Percentiles rank a stretch among this genome's conserved stretches.
These are phyloP conservation scores for Achroia grisella DNA, from an alignment of 1,140 invertebrate genomes.

Conservation along the genomic window DNA sequence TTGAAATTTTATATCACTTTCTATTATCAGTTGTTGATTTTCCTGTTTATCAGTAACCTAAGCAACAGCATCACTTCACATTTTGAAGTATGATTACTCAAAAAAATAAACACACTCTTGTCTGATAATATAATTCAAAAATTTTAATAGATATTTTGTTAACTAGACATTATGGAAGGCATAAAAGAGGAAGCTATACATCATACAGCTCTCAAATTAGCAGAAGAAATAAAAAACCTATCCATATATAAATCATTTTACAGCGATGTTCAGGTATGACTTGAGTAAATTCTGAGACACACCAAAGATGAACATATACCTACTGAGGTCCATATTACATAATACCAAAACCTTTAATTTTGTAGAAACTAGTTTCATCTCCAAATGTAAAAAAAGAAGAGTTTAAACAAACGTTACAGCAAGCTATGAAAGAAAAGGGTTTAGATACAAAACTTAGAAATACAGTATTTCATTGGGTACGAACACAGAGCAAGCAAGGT, in stretches of 20 bases:
- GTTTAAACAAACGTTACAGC: constrained; percentile 83
- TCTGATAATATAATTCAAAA: constrained; percentile 31
- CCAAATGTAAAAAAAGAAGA: constrained; percentile 82
- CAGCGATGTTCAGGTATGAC: constrained; percentile 68
- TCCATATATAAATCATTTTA: constrained; percentile 76
- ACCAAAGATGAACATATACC: not conserved
- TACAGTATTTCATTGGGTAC: constrained; percentile 86
- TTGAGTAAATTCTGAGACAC: not conserved
- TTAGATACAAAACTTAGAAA: constrained; percentile 87
- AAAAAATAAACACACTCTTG: constrained; percentile 39
- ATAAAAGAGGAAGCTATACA: constrained; percentile 74
- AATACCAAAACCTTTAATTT: constrained; percentile 4
- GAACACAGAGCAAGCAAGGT: constrained; percentile 74
- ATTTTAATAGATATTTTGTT: constrained; percentile 25
- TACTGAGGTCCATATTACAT: not conserved
- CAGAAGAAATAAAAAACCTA: constrained; percentile 74
- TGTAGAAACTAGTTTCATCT: constrained; percentile 82
- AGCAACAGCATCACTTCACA: constrained; percentile 27
- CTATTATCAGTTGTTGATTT: too few relatives aligned
- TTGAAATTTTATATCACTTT: not conserved
- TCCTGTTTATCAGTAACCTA: constrained; percentile 25
- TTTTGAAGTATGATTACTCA: constrained; percentile 35
- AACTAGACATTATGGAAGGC: constrained; percentile 59
- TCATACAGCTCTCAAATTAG: constrained; percentile 74
- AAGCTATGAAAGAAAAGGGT: constrained; percentile 82